Base-by-base conservation (phyloP, 2,888 invertebrate species). In the Dugesia japonica region DNA sequence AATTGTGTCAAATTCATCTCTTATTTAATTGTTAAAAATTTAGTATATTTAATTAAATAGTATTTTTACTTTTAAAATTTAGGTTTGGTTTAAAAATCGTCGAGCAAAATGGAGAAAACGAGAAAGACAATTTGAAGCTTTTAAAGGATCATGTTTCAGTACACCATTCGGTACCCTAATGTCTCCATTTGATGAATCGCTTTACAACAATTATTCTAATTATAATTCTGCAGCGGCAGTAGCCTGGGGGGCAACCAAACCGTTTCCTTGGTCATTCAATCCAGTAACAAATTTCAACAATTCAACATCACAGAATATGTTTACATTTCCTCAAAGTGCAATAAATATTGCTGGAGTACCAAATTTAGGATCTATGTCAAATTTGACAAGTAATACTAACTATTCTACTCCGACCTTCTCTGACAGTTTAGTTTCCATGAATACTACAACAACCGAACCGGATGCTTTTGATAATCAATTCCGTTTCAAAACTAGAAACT, bases 151-250 rank as follows among this genome's bases (percentile, higher is more conserved):
- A 17, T 94, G 93, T 85, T 42, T 42, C 56, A 42, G 75, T 42
- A 89, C 91, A 72, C 92, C 93, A 83, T 92, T 92, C 86, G 90
- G 90, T 83, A 90, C 91, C 0, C 86, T 92, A 78, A 92, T 94
- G 91, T 93, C 93, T 82, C 90, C 93, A 0, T 94, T 94, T 85
- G 90, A 92, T 73, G 93, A 86, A 79, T 89, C 90, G 72, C 88
- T 94, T 79, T 93, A 93, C 86, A 90, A 92, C 20, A 92, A 87
- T 75, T 93, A 93, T 85, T 89, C 90, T 76, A 87, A 88, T 77
- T 94, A 94, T 87, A 93, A 94, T 86, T 92, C 94, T 71, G 88
- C 91, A 71, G 76, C 77, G 13, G 77, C 77, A 1, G 77, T 77
- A 7, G 76, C 77, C n/a, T 71, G 72, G 72, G 77, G 72, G 0